A percentile compares a stretch with the other conserved stretches of the same genome.
These are phyloP conservation scores for Diabrotica virgifera DNA, from an alignment of 1,140 invertebrate species.

Conservation along the genomic window DNA sequence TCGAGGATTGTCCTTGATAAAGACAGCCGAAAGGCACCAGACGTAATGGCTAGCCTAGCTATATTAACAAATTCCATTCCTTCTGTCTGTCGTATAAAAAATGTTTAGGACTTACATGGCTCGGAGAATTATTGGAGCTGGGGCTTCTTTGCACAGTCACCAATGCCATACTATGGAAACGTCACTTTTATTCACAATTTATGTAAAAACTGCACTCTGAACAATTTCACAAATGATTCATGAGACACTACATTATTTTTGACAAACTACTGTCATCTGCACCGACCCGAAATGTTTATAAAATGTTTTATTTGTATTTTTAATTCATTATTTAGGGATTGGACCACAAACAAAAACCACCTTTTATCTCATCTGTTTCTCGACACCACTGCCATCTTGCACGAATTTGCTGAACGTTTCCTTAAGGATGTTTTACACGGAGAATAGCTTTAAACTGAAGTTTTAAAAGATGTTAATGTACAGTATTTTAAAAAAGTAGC, in stretches of 20 bases:
- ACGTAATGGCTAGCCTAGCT: too few species aligned
- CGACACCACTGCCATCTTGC: background rate
- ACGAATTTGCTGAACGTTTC: too few species aligned
- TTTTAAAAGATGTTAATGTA: too few species aligned
- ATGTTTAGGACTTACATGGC: conserved; percentile 35
- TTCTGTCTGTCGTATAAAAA: too few species aligned
- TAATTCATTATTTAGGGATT: background rate
- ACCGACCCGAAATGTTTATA: background rate
- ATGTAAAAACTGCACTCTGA: conserved; percentile 19
- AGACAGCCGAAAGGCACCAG: too few species aligned
- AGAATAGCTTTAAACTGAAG: too few species aligned
- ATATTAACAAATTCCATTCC: too few species aligned
- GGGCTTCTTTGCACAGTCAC: conserved; percentile 69
- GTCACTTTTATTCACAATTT: conserved; percentile 20
- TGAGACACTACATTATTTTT: conserved; percentile 29
- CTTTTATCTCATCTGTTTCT: conserved; percentile 1
- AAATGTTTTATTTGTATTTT: background rate
- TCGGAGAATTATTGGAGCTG: conserved; percentile 64
- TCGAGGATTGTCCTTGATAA: too few species aligned
- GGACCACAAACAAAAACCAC: background rate
- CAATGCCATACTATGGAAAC: conserved; percentile 57
- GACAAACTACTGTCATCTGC: conserved; percentile 19
- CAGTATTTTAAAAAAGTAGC: too few species aligned
- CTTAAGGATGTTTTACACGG: too few species aligned
- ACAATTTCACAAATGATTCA: conserved; percentile 29